Conservation (phyloP, 2,113 vertebrate genomes). For the Notarius quadriscutis region DNA sequence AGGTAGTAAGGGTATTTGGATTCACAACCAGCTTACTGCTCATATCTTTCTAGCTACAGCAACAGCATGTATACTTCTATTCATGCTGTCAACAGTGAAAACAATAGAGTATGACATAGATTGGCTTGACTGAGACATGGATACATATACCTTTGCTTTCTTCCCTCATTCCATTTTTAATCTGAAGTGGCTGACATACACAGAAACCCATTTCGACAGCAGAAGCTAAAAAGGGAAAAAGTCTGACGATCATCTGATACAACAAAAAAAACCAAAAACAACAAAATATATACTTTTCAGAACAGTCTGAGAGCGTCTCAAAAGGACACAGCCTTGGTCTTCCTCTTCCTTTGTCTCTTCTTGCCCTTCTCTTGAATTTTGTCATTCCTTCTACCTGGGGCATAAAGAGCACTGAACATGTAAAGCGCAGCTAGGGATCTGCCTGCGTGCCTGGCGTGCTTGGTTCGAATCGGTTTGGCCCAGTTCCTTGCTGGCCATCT, state of each 20-base stretch:
- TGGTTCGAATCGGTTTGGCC: conserved; percentile 16
- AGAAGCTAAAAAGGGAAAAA: conserved; percentile 43
- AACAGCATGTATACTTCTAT: conserved; percentile 15
- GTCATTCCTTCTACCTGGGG: conserved; percentile 36
- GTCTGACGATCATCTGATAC: conserved; percentile 37
- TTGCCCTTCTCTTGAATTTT: conserved; percentile 11
- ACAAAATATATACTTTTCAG: conserved; percentile 14
- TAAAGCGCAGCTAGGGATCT: conserved; percentile 37
- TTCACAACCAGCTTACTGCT: conserved; percentile 9
- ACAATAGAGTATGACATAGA: conserved; percentile 7
- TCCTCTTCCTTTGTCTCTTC: conserved; percentile 19
- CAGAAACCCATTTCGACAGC: conserved; percentile 38
- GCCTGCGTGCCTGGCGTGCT: conserved; percentile 11
- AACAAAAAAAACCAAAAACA: conserved; percentile 25
- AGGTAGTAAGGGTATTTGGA: conserved; percentile 2
- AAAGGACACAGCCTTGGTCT: conserved; percentile 28
- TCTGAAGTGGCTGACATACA: conserved; percentile 38
- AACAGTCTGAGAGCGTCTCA: conserved; percentile 41
- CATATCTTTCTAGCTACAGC: neutral
- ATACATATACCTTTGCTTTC: conserved; percentile 17
- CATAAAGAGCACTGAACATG: conserved; percentile 46
- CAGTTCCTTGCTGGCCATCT: conserved; percentile 34
- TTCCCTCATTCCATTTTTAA: conserved; percentile 23
- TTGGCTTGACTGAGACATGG: conserved; percentile 25
- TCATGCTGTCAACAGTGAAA: conserved; percentile 32